Evolutionary conservation across 2,888 invertebrate species (phyloP).

Genomic region (Meteorus colon): DNA sequence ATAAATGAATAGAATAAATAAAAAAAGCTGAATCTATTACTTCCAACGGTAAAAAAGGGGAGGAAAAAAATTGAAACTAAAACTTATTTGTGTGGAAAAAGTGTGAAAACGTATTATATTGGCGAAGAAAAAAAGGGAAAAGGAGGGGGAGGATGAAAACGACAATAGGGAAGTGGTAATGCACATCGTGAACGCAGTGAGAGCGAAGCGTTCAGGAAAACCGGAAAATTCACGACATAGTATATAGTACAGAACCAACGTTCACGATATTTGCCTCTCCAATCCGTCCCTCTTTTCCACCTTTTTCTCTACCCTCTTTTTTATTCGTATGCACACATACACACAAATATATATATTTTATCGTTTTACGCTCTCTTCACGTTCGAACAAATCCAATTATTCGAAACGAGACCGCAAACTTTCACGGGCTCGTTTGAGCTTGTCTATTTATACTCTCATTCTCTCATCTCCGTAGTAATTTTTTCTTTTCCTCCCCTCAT

Average conservation of each 20-base stretch:
- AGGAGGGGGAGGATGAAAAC: constrained; percentile 35
- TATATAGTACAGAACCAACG: constrained; percentile 9
- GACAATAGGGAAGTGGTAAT: constrained; percentile 11
- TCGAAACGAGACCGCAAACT: constrained; percentile 4
- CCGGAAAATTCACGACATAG: neutral
- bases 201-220: constrained; percentile 16
- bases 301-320: constrained; percentile 2
- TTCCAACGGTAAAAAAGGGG: no score
- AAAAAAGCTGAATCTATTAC: no score
- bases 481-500: no score
- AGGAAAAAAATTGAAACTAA: no score
- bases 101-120: constrained; percentile 1
- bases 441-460: constrained; percentile 3
- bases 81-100: neutral
- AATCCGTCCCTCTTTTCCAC: constrained; percentile 6
- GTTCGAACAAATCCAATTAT: constrained; percentile 56
- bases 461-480: neutral
- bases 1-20: no score
- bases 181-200: neutral
- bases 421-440: constrained; percentile 1
- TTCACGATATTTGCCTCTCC: constrained; percentile 20
- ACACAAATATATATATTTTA: neutral
- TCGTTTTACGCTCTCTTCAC: constrained; percentile 53
- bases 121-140: constrained; percentile 50
- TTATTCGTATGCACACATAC: neutral